Evolutionary conservation across 2,113 vertebrate species (phyloP), one percentile per base, ranked within the genome.

Genomic region (Maccullochella peelii): DNA sequence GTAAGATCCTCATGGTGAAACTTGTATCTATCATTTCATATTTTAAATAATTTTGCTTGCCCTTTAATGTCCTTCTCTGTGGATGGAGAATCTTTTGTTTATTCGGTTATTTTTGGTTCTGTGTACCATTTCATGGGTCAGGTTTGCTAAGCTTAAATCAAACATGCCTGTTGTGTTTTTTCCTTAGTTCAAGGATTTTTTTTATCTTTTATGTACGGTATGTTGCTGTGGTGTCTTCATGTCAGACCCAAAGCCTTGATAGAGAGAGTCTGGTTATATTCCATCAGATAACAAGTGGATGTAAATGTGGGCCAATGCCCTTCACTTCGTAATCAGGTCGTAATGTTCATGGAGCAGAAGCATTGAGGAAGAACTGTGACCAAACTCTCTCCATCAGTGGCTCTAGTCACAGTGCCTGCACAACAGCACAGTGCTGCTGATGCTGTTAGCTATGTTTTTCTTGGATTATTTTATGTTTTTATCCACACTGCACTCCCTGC

Each of bases 1-100:
- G 95, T 96, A 93, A 96, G 95, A 71, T 85, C 67, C 71, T 77
- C 57, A 76, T 73, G 73, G 61, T 86, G 58, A 87, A 73, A 70
- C 67, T 70, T 76, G 42, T 67, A 70, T 80, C 49, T 80, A 44
- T 87, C 84, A 88, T 83, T 80, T 83, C 91, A 91, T 81, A 50
- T 79, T 83, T 87, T 59, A 54, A 50, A 63, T 83, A 25, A 69
- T 73, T 88, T 82, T 89, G 88, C 87, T 72, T 88, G 86, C 88
- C 73, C 82, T 66, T 70, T n/a, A 69, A 71, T 72, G 25, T 74
- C 52, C 52, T 47, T 80, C 52, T 76, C 49, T 76, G 49, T 90
- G 67, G 84, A 59, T 52, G 62, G 66, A 85, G 49, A 83, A 5
- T 67, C 73, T 49, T 54, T 66, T 73, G 18, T 76, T 83, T 55